Base-by-base conservation (phyloP, 1,140 invertebrate species). In the Musca domestica region DNA sequence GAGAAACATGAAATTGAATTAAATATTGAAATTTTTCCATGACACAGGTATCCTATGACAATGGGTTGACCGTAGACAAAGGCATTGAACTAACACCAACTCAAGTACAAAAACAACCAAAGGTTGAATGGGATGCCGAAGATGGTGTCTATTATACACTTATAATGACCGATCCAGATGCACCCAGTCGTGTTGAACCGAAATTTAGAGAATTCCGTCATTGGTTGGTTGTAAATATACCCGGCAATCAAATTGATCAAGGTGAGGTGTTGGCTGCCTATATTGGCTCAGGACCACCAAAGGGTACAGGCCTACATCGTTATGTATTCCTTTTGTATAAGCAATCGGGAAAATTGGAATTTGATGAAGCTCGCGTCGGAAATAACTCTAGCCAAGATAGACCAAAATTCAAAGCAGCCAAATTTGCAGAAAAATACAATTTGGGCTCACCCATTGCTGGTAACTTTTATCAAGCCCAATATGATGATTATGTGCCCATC, bases 161-260 rank as follows among this genome's bases (percentile, higher is more conserved):
- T 1, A 87, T 88, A 67, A 91, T 93, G 78, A 72, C 77, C 87
- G 79, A 81, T 70, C 75, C 79, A 5, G 80, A 81, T 73, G 72
- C 70, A 19, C 95, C 95, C n/a, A 92, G 88, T 71, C 86, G 92
- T 2, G 80, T 86, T 2, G 84, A 90, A 64, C 92, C 89, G 0
- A 90, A 86, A 46, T 89, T 88, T 73, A 85, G 93, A 19, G 94
- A 96, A 84, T 95, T 90, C 88, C 90, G 94, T 74, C 95, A 97
- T 80, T 98, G 95, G 95, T 80, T 97, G 10, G 90, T 98, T 0
- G 91, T 87, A 0, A 98, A 98, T 76, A 95, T 98, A 76, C 93
- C 93, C 3, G 94, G 91, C 20, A 83, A 83, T 69, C 84, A 92
- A 30, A 76, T 97, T 0, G 70, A 73, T 0, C 83, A 88, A 64